Conservation (phyloP, 2,888 invertebrate species). For the Drosophila tripunctata region DNA sequence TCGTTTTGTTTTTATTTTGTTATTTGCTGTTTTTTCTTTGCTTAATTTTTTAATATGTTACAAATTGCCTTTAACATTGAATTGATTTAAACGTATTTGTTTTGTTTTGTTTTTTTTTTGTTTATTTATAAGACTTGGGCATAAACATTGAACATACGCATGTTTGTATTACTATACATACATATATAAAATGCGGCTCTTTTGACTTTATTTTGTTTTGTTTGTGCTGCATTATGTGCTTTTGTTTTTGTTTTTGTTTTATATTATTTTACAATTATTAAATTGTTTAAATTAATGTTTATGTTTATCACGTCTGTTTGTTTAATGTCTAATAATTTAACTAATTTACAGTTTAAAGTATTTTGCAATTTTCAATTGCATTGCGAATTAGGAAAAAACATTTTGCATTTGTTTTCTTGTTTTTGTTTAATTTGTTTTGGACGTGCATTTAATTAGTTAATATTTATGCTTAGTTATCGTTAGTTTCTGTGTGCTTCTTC, state of each 20-base stretch:
- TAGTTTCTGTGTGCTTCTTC: conserved; percentile 62
- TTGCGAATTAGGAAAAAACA: conserved; percentile 70
- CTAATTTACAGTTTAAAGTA: conserved; percentile 73
- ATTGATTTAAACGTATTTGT: conserved; percentile 61
- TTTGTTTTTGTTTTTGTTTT: conserved; percentile 23
- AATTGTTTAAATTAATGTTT: conserved; percentile 47
- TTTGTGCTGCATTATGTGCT: conserved; percentile 13
- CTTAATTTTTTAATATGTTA: conserved; percentile 45
- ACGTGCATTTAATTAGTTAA: conserved; percentile 64
- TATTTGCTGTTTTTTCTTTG: not conserved
- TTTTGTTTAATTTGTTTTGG: conserved; percentile 55
- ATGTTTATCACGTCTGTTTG: conserved; percentile 75
- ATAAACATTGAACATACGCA: conserved; percentile 65
- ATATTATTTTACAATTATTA: conserved; percentile 63
- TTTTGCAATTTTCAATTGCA: conserved; percentile 76
- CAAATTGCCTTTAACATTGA: conserved; percentile 76
- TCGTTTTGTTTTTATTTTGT: not conserved
- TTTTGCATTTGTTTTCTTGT: conserved; percentile 36
- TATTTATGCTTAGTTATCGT: conserved; percentile 54
- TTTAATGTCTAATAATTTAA: conserved; percentile 78
- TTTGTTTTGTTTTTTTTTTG: conserved; percentile 26
- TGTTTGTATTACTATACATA: conserved; percentile 36
- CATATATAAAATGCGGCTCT: conserved; percentile 42
- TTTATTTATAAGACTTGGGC: conserved; percentile 67
- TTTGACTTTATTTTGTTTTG: conserved; percentile 42